phyloP scores from a whole-genome alignment of 2,113 vertebrate genomes.

The Cathartes aura region DNA sequence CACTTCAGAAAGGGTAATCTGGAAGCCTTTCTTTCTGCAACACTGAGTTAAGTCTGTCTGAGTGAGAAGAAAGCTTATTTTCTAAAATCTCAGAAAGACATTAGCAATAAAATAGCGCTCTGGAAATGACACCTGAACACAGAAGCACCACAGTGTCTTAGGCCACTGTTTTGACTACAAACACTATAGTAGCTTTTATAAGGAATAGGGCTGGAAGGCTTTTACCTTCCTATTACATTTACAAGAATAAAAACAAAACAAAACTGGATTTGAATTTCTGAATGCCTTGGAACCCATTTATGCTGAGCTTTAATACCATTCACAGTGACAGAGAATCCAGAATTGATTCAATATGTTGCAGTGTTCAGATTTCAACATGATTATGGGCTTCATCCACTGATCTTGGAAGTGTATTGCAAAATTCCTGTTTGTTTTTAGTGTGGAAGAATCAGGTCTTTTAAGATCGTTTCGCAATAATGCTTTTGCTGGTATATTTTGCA shows the following conservation, averaged over 20 bases:
- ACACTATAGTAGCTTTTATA: neutral
- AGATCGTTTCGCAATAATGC: fast-evolving
- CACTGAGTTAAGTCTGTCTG: neutral
- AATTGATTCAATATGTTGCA: neutral
- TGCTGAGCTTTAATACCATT: neutral
- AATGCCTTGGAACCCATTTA: neutral
- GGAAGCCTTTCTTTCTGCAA: constrained; percentile 39
- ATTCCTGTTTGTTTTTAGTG: neutral
- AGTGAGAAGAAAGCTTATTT: neutral
- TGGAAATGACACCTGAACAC: neutral
- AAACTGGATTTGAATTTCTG: neutral
- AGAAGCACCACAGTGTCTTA: neutral
- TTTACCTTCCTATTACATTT: neutral
- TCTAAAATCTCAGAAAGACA: neutral
- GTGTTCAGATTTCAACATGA: fast-evolving
- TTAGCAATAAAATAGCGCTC: neutral
- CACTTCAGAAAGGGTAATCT: constrained; percentile 37
- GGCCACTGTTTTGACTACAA: neutral
- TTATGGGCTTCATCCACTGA: neutral
- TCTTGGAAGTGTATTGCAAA: neutral
- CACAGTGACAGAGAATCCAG: neutral
- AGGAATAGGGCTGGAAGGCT: neutral
- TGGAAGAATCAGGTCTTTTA: neutral
- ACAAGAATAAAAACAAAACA: neutral
- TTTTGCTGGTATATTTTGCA: neutral